Conservation (phyloP, 1,140 invertebrate species). For the Zaprionus nigranus region DNA sequence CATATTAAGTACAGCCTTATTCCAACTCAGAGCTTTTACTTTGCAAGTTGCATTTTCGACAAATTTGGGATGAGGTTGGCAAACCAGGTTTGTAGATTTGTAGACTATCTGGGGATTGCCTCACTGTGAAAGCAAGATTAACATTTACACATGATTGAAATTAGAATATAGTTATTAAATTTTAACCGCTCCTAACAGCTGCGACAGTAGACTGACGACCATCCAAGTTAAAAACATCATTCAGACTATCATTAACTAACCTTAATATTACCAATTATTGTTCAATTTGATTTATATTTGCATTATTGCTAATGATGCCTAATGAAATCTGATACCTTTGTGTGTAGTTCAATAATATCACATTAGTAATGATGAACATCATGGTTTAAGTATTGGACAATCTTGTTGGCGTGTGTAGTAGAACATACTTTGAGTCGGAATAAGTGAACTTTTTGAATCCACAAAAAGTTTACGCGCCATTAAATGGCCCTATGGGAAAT, state of each 20-base stretch:
- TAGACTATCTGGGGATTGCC: constrained; percentile 15
- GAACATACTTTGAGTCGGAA: constrained; percentile 10
- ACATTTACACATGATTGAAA: not conserved
- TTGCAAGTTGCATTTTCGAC: constrained; percentile 22
- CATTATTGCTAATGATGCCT: not conserved
- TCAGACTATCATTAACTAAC: not conserved
- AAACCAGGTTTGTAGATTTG: constrained; percentile 51
- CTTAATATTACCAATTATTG: not conserved
- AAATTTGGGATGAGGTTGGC: not conserved
- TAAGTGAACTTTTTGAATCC: not conserved
- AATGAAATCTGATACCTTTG: not conserved
- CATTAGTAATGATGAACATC: not conserved
- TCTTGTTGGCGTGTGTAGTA: too few species aligned
- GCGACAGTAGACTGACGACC: not conserved
- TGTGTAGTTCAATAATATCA: not conserved
- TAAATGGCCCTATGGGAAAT: constrained; percentile 34
- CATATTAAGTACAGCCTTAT: constrained; percentile 43
- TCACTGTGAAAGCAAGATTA: constrained; percentile 9
- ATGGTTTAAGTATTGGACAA: too few species aligned
- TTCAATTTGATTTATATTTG: not conserved
- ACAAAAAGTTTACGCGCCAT: constrained; percentile 23
- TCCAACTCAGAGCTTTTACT: constrained; percentile 52
- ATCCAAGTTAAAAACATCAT: not conserved
- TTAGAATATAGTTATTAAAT: not conserved
- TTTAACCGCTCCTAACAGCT: not conserved